Evolutionary conservation across 1,140 invertebrate species (phyloP), one percentile per base, ranked within the genome.

Genomic region (Probaryconus sp.): DNA sequence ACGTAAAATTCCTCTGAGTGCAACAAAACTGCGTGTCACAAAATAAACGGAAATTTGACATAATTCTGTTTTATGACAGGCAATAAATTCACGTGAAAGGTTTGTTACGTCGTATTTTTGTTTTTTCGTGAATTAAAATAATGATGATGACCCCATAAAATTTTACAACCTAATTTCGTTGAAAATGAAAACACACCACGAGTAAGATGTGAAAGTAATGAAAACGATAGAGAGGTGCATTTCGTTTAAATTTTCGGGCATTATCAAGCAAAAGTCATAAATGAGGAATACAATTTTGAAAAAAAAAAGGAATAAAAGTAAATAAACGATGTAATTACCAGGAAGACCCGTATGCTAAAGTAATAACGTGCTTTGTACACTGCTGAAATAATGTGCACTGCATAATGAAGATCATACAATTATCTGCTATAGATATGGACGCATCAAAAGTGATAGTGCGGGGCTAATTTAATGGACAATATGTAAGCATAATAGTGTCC

Each of bases 391-490:
- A 51, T 35, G 43, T 20, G 10, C 11, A 40, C 18, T 56, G 45
- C 63, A 67, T 68, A 58, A 68, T 68, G 53, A 68, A 68, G 64
- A 68, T 51, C 24, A 37, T 37, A 30, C 56, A 70, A 70, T 70
- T 70, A 70, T 70, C 65, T 55, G 56, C 30, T 42, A 61, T 38
- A 70, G 56, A 58, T 70, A 61, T 48, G 38, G 10, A 47, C 55
- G 48, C 48, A 61, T 70, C 65, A 70, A 70, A 70, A 70, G 65
- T 70, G 65, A 61, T 70, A 61, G 53, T 40, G 56, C 56, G 21
- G 65, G 33, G 61, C 55, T 70, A 70, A 70, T 70, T 70, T 70
- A 70, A 70, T 70, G 65, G 65, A 70, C 65, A 70, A 70, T 70
- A 55, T 48, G 40, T 48, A 55, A 61, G 48, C 65, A 61, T 70